phyloP scores from a whole-genome alignment of 2,113 vertebrate species.

The Oceanodroma tethys region DNA sequence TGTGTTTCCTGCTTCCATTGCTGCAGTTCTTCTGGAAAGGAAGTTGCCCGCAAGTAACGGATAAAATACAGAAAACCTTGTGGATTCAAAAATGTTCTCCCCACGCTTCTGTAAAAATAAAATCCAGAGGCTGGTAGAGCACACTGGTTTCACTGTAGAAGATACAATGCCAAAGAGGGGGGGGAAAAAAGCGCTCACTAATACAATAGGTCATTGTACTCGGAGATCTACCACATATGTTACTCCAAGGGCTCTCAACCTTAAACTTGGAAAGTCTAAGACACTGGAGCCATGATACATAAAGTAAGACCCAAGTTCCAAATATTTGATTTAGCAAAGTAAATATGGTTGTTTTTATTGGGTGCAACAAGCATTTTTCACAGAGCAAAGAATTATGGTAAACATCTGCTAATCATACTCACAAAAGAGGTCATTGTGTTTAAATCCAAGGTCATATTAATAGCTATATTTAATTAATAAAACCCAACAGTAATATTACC shows the following conservation, averaged over 20 bases:
- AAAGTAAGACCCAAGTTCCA: conserved; percentile 69
- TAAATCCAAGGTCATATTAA: conserved; percentile 72
- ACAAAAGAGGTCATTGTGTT: conserved; percentile 76
- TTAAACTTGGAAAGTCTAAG: conserved; percentile 60
- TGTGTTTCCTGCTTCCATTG: conserved; percentile 19
- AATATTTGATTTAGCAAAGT: conserved; percentile 72
- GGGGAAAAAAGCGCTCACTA: background rate
- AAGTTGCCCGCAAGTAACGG: conserved; percentile 9
- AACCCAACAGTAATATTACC: conserved; percentile 60
- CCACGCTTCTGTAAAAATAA: conserved; percentile 34
- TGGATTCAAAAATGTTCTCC: conserved; percentile 16
- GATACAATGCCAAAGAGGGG: conserved; percentile 9
- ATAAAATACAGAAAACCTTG: conserved; percentile 40
- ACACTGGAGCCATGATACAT: conserved; percentile 65
- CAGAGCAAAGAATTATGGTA: conserved; percentile 79
- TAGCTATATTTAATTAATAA: conserved; percentile 77
- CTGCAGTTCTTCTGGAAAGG: conserved; percentile 20
- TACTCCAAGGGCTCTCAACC: conserved; percentile 60
- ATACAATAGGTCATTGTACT: conserved; percentile 70
- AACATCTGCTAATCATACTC: conserved; percentile 78
- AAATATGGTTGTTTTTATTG: conserved; percentile 77
- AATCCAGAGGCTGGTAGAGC: conserved; percentile 17
- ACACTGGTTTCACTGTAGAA: conserved; percentile 50
- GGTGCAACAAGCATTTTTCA: conserved; percentile 72
- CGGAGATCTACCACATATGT: conserved; percentile 70